Conservation (phyloP, 2,113 vertebrate genomes). For the Paralichthys olivaceus region DNA sequence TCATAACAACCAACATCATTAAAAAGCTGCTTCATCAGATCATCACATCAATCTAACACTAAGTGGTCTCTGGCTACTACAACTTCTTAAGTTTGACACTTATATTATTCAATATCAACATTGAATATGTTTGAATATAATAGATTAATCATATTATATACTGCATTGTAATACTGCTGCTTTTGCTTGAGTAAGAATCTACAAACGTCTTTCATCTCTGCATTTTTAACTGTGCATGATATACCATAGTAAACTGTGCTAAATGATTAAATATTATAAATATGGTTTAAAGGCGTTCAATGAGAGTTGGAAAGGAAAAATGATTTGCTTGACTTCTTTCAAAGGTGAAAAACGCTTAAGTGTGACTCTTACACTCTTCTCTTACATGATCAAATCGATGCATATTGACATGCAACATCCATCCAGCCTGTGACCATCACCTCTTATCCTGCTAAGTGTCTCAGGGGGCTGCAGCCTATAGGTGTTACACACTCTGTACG, state of each 20-base stretch:
- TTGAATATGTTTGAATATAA: no score
- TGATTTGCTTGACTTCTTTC: background rate
- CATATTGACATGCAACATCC: constrained; percentile 29
- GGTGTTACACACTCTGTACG: background rate
- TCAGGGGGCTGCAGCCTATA: background rate
- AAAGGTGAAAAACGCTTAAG: background rate
- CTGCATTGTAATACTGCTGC: no score
- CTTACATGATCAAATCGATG: constrained; percentile 36
- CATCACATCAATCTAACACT: background rate
- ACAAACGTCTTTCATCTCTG: no score
- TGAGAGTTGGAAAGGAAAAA: background rate
- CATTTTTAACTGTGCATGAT: no score
- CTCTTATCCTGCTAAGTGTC: background rate
- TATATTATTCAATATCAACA: no score
- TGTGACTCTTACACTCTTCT: constrained; percentile 1
- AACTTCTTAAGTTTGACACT: no score
- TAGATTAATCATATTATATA: no score
- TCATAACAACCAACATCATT: background rate
- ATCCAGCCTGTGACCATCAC: constrained; percentile 13
- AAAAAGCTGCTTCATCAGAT: background rate
- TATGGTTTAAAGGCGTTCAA: constrained; percentile 2
- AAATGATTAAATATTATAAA: background rate
- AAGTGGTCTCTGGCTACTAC: no score
- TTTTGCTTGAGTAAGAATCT: no score
- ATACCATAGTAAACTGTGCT: background rate